Percentiles rank a stretch among this genome's conserved stretches.
Evolutionary conservation across 2,888 invertebrate species (phyloP).

Genomic region (Tribolium freemani): DNA sequence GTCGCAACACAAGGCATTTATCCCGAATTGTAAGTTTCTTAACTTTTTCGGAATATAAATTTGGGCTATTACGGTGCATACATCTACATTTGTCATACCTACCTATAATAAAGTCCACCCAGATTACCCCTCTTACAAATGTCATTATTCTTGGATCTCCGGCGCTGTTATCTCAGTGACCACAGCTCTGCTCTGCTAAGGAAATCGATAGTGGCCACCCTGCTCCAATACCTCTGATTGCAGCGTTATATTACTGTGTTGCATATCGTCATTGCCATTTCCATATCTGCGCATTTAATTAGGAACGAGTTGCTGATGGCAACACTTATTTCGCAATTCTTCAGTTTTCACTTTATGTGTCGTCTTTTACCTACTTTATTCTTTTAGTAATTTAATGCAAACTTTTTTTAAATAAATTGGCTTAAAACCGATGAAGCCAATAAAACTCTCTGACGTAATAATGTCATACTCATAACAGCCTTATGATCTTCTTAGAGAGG

Average conservation of each 20-base stretch:
- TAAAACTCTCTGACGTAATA: too few relatives aligned
- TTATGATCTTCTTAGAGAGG: too few relatives aligned
- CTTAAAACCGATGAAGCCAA: too few relatives aligned
- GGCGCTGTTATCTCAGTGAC: slow-evolving; percentile 40
- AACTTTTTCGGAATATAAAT: not conserved
- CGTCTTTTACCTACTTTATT: too few relatives aligned
- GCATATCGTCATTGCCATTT: slow-evolving; percentile 19
- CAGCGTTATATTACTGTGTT: slow-evolving; percentile 13
- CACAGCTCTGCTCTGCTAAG: slow-evolving; percentile 34
- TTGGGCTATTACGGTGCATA: not conserved
- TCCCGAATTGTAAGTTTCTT: slow-evolving; percentile 6
- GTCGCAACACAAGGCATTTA: too few relatives aligned
- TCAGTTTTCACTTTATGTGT: too few relatives aligned
- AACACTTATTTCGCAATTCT: too few relatives aligned
- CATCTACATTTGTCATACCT: slow-evolving; percentile 21
- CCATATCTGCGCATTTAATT: not conserved
- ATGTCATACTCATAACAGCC: too few relatives aligned
- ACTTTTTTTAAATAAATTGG: too few relatives aligned
- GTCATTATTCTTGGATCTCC: slow-evolving; percentile 41
- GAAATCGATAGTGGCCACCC: slow-evolving; percentile 36
- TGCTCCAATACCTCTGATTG: slow-evolving; percentile 35
- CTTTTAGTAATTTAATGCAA: too few relatives aligned
- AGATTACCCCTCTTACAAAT: slow-evolving; percentile 30
- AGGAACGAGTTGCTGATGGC: too few relatives aligned
- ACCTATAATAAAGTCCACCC: slow-evolving; percentile 32